Evolutionary conservation across 2,113 vertebrate species (phyloP).

Genomic region (Thomomys bottae): DNA sequence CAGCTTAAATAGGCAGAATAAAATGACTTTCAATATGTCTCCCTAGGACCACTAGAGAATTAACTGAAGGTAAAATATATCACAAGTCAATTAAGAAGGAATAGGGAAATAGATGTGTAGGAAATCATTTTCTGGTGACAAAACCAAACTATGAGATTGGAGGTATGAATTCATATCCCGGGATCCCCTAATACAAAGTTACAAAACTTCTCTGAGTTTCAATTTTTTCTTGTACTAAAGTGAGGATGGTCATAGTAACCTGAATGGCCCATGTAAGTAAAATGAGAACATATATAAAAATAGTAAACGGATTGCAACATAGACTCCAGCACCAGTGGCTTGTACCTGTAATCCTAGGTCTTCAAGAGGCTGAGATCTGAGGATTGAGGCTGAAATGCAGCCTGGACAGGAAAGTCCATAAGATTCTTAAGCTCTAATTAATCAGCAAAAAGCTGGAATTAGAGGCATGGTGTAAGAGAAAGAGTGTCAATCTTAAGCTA

Average conservation of each 20-base stretch:
- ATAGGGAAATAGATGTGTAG: background rate
- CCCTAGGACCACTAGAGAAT: background rate
- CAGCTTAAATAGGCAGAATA: conserved; percentile 39
- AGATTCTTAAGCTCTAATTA: no score
- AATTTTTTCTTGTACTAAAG: background rate
- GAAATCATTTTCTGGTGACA: background rate
- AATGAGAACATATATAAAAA: background rate
- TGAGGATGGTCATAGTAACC: background rate
- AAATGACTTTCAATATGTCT: conserved; percentile 26
- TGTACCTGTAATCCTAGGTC: no score
- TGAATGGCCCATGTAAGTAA: background rate
- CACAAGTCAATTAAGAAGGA: conserved; percentile 30
- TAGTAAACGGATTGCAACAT: background rate
- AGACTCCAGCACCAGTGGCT: no score
- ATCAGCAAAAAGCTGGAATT: no score
- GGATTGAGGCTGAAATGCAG: no score
- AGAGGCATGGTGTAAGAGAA: no score
- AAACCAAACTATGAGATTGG: background rate
- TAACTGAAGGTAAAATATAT: conserved; percentile 39
- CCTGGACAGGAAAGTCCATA: no score
- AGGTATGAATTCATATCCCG: background rate
- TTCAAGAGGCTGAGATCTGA: no score
- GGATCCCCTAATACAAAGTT: background rate
- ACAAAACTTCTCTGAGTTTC: background rate
- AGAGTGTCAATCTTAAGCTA: no score